phyloP scores from a whole-genome alignment of 2,888 invertebrate genomes.

The Trypoxylon attenuatum region DNA sequence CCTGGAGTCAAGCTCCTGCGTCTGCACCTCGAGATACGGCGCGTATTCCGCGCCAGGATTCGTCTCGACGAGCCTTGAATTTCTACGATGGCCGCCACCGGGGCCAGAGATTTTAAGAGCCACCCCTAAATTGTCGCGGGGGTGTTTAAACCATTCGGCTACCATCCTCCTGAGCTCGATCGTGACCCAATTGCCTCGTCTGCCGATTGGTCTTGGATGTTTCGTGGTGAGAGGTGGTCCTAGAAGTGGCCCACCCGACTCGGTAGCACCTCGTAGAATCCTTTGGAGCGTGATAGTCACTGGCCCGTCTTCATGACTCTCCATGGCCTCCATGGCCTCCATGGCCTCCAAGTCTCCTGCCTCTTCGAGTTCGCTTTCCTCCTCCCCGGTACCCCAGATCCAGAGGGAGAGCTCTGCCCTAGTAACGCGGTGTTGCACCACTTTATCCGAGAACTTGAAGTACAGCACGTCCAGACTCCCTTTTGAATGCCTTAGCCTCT shows the following conservation, averaged over 20 bases:
- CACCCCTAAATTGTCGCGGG: constrained; percentile 85
- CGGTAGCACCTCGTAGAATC: constrained; percentile 75
- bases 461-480: constrained; percentile 82
- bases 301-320: constrained; percentile 52
- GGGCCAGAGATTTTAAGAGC: constrained; percentile 80
- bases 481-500: constrained; percentile 81
- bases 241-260: constrained; percentile 62
- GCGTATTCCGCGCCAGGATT: constrained; percentile 78
- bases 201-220: constrained; percentile 69
- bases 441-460: constrained; percentile 84
- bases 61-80: constrained; percentile 79
- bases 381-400: constrained; percentile 75
- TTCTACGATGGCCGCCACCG: constrained; percentile 76
- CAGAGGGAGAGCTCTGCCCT: constrained; percentile 84
- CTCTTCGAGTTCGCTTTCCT: constrained; percentile 38
- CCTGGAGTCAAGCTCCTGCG: constrained; percentile 75
- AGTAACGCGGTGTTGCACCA: constrained; percentile 82
- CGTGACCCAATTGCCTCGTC: constrained; percentile 82
- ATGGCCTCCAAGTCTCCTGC: constrained; percentile 28
- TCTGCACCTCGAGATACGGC: constrained; percentile 79
- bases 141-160: constrained; percentile 85
- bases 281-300: constrained; percentile 76
- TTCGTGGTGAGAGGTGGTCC: constrained; percentile 69
- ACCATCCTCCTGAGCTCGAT: constrained; percentile 86
- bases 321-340: constrained; percentile 36